phyloP scores from a whole-genome alignment of 1,140 invertebrate genomes.

The Ceratitis capitata region DNA sequence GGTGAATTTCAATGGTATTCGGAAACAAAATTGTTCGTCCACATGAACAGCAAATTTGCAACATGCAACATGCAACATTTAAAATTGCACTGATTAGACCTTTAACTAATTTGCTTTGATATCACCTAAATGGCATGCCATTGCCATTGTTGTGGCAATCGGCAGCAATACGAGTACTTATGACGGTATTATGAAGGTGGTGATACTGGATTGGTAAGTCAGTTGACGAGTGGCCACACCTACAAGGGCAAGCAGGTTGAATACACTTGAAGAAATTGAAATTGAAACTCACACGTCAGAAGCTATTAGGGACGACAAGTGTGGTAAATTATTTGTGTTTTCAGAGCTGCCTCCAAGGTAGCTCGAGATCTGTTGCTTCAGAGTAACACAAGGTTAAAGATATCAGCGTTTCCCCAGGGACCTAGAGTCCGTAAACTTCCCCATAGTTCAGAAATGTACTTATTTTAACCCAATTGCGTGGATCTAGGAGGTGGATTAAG shows the following conservation, averaged over 20 bases:
- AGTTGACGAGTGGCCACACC: not conserved
- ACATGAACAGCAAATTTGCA: not conserved
- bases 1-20: not conserved
- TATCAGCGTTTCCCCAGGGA: too few species aligned
- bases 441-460: too few species aligned
- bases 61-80: not conserved
- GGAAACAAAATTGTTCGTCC: not conserved
- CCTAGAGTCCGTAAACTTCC: too few species aligned
- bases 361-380: too few species aligned
- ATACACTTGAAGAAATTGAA: not conserved
- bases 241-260: not conserved
- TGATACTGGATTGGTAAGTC: not conserved
- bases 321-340: too few species aligned
- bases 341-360: too few species aligned
- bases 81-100: not conserved
- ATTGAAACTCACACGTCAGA: too few species aligned
- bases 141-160: not conserved
- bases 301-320: too few species aligned
- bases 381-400: too few species aligned
- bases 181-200: not conserved
- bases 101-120: not conserved
- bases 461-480: too few species aligned
- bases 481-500: too few species aligned
- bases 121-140: not conserved
- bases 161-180: not conserved